phyloP scores from a whole-genome alignment of 2,888 invertebrate species.

The Drosophila greeni region DNA sequence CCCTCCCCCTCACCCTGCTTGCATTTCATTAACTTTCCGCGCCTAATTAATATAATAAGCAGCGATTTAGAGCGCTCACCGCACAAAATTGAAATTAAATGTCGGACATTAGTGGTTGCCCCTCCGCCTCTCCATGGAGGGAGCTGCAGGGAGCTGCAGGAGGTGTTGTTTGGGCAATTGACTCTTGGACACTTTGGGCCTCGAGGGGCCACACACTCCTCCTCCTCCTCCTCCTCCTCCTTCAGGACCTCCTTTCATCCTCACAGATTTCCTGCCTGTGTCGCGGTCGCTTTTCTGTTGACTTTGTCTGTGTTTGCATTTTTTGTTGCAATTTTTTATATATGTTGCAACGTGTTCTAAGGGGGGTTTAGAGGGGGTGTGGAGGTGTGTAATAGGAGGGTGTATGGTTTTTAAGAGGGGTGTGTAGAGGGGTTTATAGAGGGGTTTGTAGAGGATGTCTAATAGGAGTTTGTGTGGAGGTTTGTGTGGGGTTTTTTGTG shows the following conservation, averaged over 20 bases:
- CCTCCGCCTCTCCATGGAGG: not conserved
- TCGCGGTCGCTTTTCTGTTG: slow-evolving; percentile 57
- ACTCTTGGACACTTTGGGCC: slow-evolving; percentile 30
- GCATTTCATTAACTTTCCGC: slow-evolving; percentile 16
- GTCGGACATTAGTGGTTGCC: slow-evolving; percentile 58
- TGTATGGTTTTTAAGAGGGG: no score
- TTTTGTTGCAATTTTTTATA: slow-evolving; percentile 5
- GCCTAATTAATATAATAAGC: slow-evolving; percentile 72
- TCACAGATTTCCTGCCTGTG: slow-evolving; percentile 1
- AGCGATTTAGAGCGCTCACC: slow-evolving; percentile 58
- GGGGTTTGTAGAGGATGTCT: no score
- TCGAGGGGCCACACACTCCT: slow-evolving; percentile 2
- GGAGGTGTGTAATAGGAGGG: not conserved
- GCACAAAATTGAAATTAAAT: slow-evolving; percentile 73
- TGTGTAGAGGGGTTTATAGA: no score
- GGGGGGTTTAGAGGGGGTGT: not conserved
- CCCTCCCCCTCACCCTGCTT: not conserved
- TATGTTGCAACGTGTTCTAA: slow-evolving; percentile 15
- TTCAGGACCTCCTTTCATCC: no score
- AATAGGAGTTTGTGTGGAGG: not conserved
- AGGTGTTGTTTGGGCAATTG: slow-evolving; percentile 44
- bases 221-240: no score
- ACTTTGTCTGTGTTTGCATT: slow-evolving; percentile 66
- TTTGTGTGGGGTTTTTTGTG: not conserved
- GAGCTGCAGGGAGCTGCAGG: not conserved